Evolutionary conservation across 2,113 vertebrate genomes (phyloP), one percentile per base, ranked within the genome.

Genomic region (Hippocampus comes): DNA sequence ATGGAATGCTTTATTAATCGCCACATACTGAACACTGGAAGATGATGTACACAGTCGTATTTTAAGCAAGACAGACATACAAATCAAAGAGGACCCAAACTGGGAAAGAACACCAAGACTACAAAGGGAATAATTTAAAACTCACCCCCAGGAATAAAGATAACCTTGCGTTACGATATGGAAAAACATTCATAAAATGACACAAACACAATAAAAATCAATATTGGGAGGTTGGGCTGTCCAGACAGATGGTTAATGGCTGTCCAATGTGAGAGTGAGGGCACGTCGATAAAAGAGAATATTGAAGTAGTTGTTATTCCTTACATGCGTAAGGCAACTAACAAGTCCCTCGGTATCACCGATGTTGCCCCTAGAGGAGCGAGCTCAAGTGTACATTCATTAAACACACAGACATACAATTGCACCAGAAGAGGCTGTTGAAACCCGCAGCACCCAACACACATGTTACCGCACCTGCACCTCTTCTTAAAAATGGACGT

Each of bases 221-320:
- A 81, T 81, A 77, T 11, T 7, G 17, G n/a, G 73, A 38, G 4
- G 27, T 67, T 56, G 12, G 67, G 46, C 38, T 70, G 69, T 27
- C 38, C 49, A 56, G 78, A 42, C 34, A 20, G 71, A 72, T 68
- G 21, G 41, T 30, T 42, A 42, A 57, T 49, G 73, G n/a, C 67
- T 64, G 72, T 76, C 63, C 30, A 70, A 48, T 43, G 43, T 67
- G 61, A 74, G 63, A 61, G 63, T 38, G 23, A 25, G 49, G 53
- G 69, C 67, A 23, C 2, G 23, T 71, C 64, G 70, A 89, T 87
- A 38, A 91, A 63, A 90, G 61, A 79, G 90, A 90, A 92, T 91
- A 81, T 23, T 67, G 74, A 73, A 92, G 86, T 74, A 84, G 78
- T 20, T 30, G 15, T 67, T 23, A 17, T 53, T 41, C 64, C 67